Evolutionary conservation across 2,113 vertebrate species (phyloP), one percentile per base, ranked within the genome.

Genomic region (Pyxicephalus adspersus): DNA sequence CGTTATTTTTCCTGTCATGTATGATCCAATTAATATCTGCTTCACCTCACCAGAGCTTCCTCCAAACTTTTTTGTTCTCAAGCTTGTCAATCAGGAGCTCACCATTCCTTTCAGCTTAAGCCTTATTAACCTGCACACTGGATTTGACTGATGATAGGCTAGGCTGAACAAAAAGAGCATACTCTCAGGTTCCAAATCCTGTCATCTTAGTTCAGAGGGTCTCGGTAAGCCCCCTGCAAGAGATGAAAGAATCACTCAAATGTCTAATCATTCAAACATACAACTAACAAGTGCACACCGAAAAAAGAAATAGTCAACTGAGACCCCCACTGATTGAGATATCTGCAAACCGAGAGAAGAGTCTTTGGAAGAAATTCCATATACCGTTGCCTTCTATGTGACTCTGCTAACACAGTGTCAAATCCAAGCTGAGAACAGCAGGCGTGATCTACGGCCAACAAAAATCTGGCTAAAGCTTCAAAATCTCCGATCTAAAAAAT

Each of bases 291-390:
- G 87, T 85, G 84, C 79, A 84, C 83, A 86, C 72, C 84, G 86
- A 84, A 80, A n/a, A 60, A 84, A 86, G 84, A 85, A 84, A 45
- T 45, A 86, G 81, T 89, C 86, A 85, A 75, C 77, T 17, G 80
- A 87, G 88, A 88, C 91, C 90, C 95, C 94, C 61, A 92, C 90
- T 93, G 96, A 99, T 97, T 96, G 94, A 97, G 95, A 95, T 92
- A 93, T 96, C 93, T 93, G 92, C 91, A 45, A 29, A 91, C 76
- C 85, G 86, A 83, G 85, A 87, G 87, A 84, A 72, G 89, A 87
- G 86, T 89, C 86, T 20, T 86, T 71, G 84, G 68, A 85, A 83
- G 89, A 87, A 83, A 85, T 83, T 83, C 84, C 84, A 83, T 85
- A 86, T 70, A 78, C 85, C 67, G 0, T 23, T 83, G 77, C 86